Evolutionary conservation across 2,888 invertebrate species (phyloP), one percentile per base, ranked within the genome.

Genomic region (Acrocera orbiculus): DNA sequence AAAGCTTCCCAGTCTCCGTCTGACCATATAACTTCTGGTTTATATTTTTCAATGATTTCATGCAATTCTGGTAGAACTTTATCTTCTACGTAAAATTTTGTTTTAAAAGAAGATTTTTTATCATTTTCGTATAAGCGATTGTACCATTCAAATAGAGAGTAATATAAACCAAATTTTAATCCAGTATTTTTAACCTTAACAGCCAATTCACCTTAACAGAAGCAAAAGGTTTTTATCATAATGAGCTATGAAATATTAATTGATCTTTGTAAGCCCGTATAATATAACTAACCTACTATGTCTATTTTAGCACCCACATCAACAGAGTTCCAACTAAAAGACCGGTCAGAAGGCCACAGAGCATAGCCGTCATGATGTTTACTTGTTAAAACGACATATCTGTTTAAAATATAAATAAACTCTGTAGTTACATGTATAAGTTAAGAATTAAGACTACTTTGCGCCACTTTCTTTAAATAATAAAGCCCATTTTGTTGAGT

Each of bases 1-100:
- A 69, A 58, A 0, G 85, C 80, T 53, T 89, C 90, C 89, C 90
- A 90, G 46, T 92, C 93, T 0, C 93, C 93, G 56, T 93, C 93
- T 0, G 87, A 77, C 92, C 92, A 93, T 11, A 93, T 56, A 0
- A 93, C 65, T 19, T 86, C 81, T 0, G 80, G 80, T 37, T 67
- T 52, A 46, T 80, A 81, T 37, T 63, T 61, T 37, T 69, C 53
- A 16, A 86, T 65, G 30, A 87, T 50, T 51, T 90, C 89, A 40
- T 70, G 66, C 48, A 92, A 64, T 56, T 92, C 90, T 0, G 85
- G 85, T 42, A 76, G 60, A n/a, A 76, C 63, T 57, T 87, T 86
- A 3, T 67, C 61, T 5, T 65, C 56, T 0, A 79, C 76, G 54
- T 77, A 92, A 26, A 66, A 58, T 19, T 69, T 65, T 3, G 73